Evolutionary conservation across 1,140 invertebrate genomes (phyloP), one percentile per base, ranked within the genome.

Genomic region (Arion vulgaris): DNA sequence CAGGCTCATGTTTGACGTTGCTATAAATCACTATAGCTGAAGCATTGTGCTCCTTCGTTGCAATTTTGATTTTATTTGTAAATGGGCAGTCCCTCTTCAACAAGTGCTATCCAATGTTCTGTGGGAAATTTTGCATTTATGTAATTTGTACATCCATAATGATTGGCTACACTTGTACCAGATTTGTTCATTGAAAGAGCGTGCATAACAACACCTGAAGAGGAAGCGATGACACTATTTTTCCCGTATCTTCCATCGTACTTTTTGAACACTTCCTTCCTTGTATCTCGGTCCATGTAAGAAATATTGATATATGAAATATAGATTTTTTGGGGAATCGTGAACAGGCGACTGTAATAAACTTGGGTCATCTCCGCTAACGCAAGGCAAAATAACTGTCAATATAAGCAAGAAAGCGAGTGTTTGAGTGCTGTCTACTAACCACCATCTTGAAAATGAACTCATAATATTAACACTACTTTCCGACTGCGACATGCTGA

Each of bases 11-110:
- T 49, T 49, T 49, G 45, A 49, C 9, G 45, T 80, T 83, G 72
- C 83, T 85, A 53, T 85, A 85, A 62, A 85, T 83, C 34, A 86
- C 84, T 39, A 84, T 76, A 19, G 84, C 86, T 19, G 84, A 83
- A 0, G 86, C 86, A 49, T 86, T 86, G 71, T 83, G 76, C 13
- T 74, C 78, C 45, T 82, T 80, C 19, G 82, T 81, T 13, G 86
- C 86, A n/a, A 76, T 45, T 79, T 80, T 83, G 23, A 86, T 84
- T 78, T 86, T 86, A 23, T 84, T 78, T 1, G 69, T 71, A 49
- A 86, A 85, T 2, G 71, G 38, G 57, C 86, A 86, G 11, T 81
- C 71, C 68, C 86, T 82, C 80, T 78, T 80, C 73, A 4, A 86
- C 80, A 23, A 86, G 19, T 28, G 86, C 84, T 69, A 86, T 84